Percentiles rank a stretch among this genome's conserved stretches.
Conservation (phyloP, 2,888 invertebrate species). For the Rhingia rostrata region DNA sequence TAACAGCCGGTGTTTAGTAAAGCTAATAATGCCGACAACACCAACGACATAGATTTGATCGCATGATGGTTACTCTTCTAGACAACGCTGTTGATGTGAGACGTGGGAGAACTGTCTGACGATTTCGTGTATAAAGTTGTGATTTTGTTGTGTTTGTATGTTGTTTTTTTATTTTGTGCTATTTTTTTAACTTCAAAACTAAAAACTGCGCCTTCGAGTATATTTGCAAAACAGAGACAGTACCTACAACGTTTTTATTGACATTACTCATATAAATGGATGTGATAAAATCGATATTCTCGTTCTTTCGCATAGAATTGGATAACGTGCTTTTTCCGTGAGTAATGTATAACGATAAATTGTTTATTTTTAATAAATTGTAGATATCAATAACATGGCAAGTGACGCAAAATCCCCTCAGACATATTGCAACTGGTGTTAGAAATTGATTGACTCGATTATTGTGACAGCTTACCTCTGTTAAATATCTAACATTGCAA, state of each 20-base stretch:
- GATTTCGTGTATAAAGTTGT: constrained; percentile 43
- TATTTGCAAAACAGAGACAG: background rate
- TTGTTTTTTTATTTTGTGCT: constrained; percentile 2
- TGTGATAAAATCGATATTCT: constrained; percentile 64
- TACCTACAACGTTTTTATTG: background rate
- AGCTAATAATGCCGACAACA: constrained; percentile 44
- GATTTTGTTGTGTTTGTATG: constrained; percentile 2
- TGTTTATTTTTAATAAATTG: background rate
- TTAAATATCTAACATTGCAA: constrained; percentile 12
- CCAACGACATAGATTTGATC: constrained; percentile 59
- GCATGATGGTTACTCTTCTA: constrained; percentile 48
- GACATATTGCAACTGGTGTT: background rate
- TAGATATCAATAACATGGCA: background rate
- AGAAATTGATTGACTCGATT: background rate
- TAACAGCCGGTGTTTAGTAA: constrained; percentile 12
- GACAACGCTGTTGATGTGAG: constrained; percentile 17
- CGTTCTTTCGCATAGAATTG: constrained; percentile 46
- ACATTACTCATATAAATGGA: constrained; percentile 3
- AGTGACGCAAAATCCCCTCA: constrained; percentile 30
- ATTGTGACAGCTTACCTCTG: background rate
- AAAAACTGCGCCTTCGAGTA: constrained; percentile 30
- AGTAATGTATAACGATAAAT: constrained; percentile 24
- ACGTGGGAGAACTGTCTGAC: constrained; percentile 54
- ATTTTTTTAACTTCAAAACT: background rate
- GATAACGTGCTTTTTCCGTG: constrained; percentile 54